Percentiles rank a stretch among this genome's conserved stretches.
Evolutionary conservation across 2,888 invertebrate species (phyloP).

Genomic region (Polymixis flavicincta): DNA sequence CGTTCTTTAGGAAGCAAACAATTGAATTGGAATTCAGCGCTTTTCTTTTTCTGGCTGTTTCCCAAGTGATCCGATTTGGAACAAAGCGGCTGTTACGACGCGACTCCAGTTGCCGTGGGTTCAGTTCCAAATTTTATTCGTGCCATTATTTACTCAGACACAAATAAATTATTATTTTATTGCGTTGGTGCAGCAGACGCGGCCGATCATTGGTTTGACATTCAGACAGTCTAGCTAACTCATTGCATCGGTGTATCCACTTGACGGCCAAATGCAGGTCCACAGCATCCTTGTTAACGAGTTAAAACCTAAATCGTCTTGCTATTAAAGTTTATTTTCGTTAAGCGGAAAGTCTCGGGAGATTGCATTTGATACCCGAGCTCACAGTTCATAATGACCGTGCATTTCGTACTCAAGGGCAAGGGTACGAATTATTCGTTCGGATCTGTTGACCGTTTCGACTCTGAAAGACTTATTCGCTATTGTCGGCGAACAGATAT

Average conservation of each 20-base stretch:
- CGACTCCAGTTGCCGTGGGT: slow-evolving; percentile 62
- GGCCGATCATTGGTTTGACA: slow-evolving; percentile 90
- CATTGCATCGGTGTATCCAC: slow-evolving; percentile 82
- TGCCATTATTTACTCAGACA: slow-evolving; percentile 86
- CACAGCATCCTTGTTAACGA: slow-evolving; percentile 59
- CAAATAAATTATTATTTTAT: slow-evolving; percentile 90
- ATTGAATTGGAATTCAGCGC: slow-evolving; percentile 58
- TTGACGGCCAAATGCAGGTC: slow-evolving; percentile 74
- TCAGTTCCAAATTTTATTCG: slow-evolving; percentile 71
- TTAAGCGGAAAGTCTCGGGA: slow-evolving; percentile 56
- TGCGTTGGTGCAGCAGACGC: slow-evolving; percentile 84
- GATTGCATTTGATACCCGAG: slow-evolving; percentile 81
- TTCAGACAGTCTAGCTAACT: slow-evolving; percentile 89
- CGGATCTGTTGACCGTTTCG: slow-evolving; percentile 81
- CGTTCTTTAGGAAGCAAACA: slow-evolving; percentile 51
- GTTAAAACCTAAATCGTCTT: slow-evolving; percentile 65
- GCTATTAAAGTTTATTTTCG: slow-evolving; percentile 66
- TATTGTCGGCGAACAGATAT: slow-evolving; percentile 72
- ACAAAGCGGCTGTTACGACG: slow-evolving; percentile 55
- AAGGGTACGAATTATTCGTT: slow-evolving; percentile 84
- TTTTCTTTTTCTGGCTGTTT: slow-evolving; percentile 65
- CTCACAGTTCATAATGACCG: slow-evolving; percentile 82
- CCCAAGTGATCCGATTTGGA: slow-evolving; percentile 67
- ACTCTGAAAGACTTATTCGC: slow-evolving; percentile 75
- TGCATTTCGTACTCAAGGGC: slow-evolving; percentile 88